These are phyloP conservation scores for Epizoanthus stellaris DNA, from an alignment of 92 coral and sea anemone species.

Conservation along the genomic window DNA sequence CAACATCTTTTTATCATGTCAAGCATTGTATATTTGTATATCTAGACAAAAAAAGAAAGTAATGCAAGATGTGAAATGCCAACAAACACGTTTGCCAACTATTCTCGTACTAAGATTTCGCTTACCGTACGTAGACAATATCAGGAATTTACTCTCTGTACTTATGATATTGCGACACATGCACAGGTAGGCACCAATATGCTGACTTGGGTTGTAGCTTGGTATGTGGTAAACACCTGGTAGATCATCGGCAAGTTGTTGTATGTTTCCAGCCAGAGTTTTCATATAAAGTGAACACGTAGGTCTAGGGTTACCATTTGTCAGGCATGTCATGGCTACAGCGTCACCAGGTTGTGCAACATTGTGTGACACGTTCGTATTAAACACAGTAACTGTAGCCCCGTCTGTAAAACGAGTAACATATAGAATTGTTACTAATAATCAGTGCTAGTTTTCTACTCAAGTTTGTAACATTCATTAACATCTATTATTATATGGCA, in stretches of 20 bases:
- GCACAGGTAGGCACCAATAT: conserved; percentile 71
- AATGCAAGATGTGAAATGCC: too few species aligned
- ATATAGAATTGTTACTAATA: not conserved
- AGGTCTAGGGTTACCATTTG: conserved; percentile 68
- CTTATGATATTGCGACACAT: conserved; percentile 66
- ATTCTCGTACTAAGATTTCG: too few species aligned
- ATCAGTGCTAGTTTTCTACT: too few species aligned
- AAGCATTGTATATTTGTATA: too few species aligned
- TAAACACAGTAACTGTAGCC: conserved; percentile 55
- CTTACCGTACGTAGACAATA: conserved; percentile 72
- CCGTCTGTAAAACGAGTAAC: conserved; percentile 44
- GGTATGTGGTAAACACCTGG: conserved; percentile 48
- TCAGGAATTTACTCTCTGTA: conserved; percentile 27
- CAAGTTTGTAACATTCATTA: too few species aligned
- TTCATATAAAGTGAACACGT: conserved; percentile 54
- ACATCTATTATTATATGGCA: too few species aligned
- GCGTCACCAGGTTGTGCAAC: conserved; percentile 67
- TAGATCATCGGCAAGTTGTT: not conserved
- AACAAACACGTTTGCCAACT: too few species aligned
- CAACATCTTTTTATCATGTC: too few species aligned
- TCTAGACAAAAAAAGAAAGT: too few species aligned
- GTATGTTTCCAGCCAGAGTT: not conserved
- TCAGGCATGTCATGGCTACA: conserved; percentile 60
- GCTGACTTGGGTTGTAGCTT: conserved; percentile 54
- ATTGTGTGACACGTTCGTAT: conserved; percentile 60